phyloP scores from a whole-genome alignment of 2,797 vertebrate species.

The Anguilla marmorata region DNA sequence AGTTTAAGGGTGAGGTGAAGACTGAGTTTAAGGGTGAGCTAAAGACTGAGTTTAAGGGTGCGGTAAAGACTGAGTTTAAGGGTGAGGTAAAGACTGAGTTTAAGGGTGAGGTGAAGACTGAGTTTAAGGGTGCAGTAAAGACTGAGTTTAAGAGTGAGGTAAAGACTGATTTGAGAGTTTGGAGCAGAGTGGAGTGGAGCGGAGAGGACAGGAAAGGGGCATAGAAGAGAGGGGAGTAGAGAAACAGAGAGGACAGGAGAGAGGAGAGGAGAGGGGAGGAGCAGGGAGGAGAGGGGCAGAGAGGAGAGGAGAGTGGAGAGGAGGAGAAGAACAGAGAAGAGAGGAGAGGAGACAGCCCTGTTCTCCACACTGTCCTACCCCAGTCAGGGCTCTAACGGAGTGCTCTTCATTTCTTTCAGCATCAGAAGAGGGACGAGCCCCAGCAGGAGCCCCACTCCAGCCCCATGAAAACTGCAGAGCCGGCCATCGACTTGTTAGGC shows the following conservation, averaged over 20 bases:
- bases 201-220: no score
- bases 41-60: not conserved
- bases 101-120: no score
- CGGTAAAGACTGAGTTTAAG: no score
- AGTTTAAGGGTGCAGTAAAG: no score
- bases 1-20: no score
- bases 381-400: not conserved
- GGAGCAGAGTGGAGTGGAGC: no score
- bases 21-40: no score
- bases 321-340: not conserved
- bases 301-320: not conserved
- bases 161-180: no score
- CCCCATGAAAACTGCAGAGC: conserved; percentile 80
- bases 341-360: not conserved
- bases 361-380: not conserved
- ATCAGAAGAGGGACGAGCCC: conserved; percentile 79
- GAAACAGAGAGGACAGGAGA: not conserved
- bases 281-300: not conserved
- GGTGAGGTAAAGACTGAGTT: not conserved
- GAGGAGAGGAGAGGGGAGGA: not conserved
- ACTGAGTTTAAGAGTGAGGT: no score
- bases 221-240: no score
- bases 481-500: conserved; percentile 88
- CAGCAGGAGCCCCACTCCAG: conserved; percentile 80
- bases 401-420: conserved; percentile 53